A percentile compares a stretch with the other conserved stretches of the same genome.
These are phyloP conservation scores for Micrasema longulum DNA, from an alignment of 1,140 invertebrate genomes.

Conservation along the genomic window DNA sequence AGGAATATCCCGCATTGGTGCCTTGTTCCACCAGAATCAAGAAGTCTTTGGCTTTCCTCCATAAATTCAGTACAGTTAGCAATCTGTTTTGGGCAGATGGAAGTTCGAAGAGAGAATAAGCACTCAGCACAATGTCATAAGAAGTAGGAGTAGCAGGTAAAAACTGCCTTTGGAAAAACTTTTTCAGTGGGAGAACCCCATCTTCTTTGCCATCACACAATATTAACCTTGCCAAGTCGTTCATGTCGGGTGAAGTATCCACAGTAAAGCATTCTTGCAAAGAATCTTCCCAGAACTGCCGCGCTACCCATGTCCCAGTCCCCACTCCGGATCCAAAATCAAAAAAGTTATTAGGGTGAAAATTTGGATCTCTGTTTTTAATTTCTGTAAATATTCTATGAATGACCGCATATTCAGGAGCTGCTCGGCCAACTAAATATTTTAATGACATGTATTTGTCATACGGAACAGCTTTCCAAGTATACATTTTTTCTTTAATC, in stretches of 20 bases:
- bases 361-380: conserved; percentile 71
- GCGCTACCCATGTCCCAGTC: conserved; percentile 84
- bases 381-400: conserved; percentile 82
- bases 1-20: conserved; percentile 80
- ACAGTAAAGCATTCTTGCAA: conserved; percentile 87
- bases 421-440: conserved; percentile 77
- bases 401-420: conserved; percentile 82
- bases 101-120: conserved; percentile 86
- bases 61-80: conserved; percentile 80
- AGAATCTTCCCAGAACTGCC: conserved; percentile 75
- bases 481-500: conserved; percentile 70
- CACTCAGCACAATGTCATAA: conserved; percentile 86
- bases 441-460: conserved; percentile 71
- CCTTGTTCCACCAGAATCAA: conserved; percentile 89
- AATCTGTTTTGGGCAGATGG: conserved; percentile 75
- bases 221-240: conserved; percentile 80
- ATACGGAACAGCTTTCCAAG: conserved; percentile 81
- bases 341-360: conserved; percentile 81
- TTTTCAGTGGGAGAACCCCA: conserved; percentile 68
- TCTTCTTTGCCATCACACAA: conserved; percentile 74
- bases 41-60: conserved; percentile 87
- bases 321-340: conserved; percentile 94
- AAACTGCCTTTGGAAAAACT: conserved; percentile 84
- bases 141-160: conserved; percentile 72
- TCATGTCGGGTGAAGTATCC: conserved; percentile 84